Evolutionary conservation across 2,888 invertebrate species (phyloP).

Genomic region (Euproctis similis): DNA sequence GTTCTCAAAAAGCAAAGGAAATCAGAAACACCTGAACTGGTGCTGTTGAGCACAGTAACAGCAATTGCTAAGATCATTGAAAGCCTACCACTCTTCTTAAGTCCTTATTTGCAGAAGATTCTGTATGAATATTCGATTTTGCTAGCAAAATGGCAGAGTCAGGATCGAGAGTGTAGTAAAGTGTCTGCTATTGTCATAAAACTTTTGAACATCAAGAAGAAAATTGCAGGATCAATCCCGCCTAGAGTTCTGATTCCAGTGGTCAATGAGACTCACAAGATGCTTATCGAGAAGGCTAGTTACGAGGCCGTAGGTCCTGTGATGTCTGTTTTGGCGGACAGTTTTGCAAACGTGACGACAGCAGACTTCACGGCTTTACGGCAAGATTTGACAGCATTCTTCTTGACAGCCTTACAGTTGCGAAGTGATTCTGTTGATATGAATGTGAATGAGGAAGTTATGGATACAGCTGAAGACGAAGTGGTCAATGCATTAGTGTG

Average conservation of each 20-base stretch:
- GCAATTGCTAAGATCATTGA: constrained; percentile 89
- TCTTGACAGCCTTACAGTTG: constrained; percentile 82
- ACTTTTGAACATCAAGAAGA: constrained; percentile 78
- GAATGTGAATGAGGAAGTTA: constrained; percentile 40
- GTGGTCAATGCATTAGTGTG: constrained; percentile 86
- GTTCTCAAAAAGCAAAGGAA: constrained; percentile 78
- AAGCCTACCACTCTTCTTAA: constrained; percentile 87
- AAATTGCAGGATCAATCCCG: constrained; percentile 81
- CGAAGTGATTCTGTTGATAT: constrained; percentile 70
- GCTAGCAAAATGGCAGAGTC: constrained; percentile 65
- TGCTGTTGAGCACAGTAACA: constrained; percentile 84
- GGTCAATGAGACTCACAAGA: constrained; percentile 78
- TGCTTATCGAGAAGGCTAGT: constrained; percentile 74
- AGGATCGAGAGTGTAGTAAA: constrained; percentile 66
- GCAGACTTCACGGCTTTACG: constrained; percentile 80
- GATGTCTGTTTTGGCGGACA: constrained; percentile 85
- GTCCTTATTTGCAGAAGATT: constrained; percentile 86
- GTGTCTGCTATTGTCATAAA: constrained; percentile 74
- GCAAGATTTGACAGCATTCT: constrained; percentile 82
- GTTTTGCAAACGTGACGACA: constrained; percentile 78
- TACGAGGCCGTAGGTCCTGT: constrained; percentile 80
- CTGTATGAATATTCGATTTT: constrained; percentile 79
- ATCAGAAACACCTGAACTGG: constrained; percentile 75
- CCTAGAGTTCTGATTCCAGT: constrained; percentile 86
- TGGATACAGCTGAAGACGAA: constrained; percentile 81